Conservation (phyloP, 1,140 invertebrate species). For the Megalopta genalis region DNA sequence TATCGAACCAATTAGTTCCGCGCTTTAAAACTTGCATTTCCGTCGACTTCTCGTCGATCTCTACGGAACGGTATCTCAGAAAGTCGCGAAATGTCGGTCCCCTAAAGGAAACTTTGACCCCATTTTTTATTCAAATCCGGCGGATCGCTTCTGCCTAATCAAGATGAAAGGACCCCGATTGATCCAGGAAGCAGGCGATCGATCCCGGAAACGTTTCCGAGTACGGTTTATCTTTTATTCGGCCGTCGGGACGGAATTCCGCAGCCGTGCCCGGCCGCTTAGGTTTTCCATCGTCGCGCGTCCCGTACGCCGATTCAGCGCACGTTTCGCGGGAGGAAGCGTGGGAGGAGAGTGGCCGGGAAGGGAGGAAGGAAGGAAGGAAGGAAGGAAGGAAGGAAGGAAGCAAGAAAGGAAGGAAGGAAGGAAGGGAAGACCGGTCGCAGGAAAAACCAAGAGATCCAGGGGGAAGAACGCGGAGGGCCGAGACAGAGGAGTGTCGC, state of each 20-base stretch:
- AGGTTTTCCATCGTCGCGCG: background rate
- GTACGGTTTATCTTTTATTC: background rate
- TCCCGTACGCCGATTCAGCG: background rate
- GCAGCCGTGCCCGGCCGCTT: background rate
- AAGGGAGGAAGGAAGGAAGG: background rate
- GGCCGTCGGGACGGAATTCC: background rate
- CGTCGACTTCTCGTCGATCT: too few relatives aligned
- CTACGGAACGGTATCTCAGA: too few relatives aligned
- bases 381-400: slow-evolving; percentile 1
- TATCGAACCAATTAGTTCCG: too few relatives aligned
- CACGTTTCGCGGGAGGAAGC: background rate
- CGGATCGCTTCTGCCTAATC: too few relatives aligned
- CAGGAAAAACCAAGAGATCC: background rate
- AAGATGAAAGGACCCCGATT: too few relatives aligned
- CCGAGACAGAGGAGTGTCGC: background rate
- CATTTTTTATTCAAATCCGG: too few relatives aligned
- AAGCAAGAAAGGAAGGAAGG: background rate
- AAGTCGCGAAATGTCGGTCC: too few relatives aligned
- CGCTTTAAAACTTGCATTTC: too few relatives aligned
- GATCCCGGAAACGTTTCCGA: background rate
- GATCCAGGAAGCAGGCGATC: too few relatives aligned
- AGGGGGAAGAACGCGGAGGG: background rate
- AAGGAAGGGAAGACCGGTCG: background rate
- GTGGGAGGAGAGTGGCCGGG: background rate
- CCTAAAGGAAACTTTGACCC: too few relatives aligned